Base-by-base conservation (phyloP, 2,113 vertebrate species). In the Seriola dumerili region DNA sequence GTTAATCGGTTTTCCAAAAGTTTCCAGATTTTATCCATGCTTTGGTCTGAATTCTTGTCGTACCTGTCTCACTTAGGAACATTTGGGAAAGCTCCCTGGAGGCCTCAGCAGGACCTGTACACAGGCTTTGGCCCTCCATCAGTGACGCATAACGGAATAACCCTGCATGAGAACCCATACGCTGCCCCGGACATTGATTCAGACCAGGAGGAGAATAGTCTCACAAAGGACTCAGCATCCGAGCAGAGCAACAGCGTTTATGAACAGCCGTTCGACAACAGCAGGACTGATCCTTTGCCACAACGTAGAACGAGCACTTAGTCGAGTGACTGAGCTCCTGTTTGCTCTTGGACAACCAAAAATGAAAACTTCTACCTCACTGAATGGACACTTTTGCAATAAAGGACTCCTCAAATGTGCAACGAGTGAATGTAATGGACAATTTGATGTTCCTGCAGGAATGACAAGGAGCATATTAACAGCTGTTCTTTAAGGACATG, bases 21-120 rank as follows among this genome's bases (percentile, higher is more conserved):
- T 12, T 19, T 36, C 2, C 1, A 0, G 5, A 25, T 72, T 11
- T 46, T 36, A 7, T 50, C 12, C 0, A 0, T 46, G 5, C 10
- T 11, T 6, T 23, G 0, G 0, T 13, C 44, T 80, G 23, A 88
- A 23, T 17, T 40, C 4, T 23, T n/a, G 8, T 55, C 8, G 2
- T 4, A 38, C 12, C 3, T 80, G 54, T 90, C 13, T 91, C 19
- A 90, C 90, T 36, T 88, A 99, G 98, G 97, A 69, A 99, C 98
- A 3, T 99, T 99, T 93, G 98, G 97, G 70, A 99, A 99, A 83
- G 92, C 96, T 76, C 93, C 96, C 54, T 97, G 97, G 97, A 96
- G 93, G 85, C 93, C 96, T 54, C 95, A 93, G 42, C 91, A 94
- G 78, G 96, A 97, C 13, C 87, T 92, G 5, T 84, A 94, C 81